A percentile compares a stretch with the other conserved stretches of the same genome.
phyloP scores from a whole-genome alignment of 2,888 invertebrate genomes.

The Erpobdella octoculata region DNA sequence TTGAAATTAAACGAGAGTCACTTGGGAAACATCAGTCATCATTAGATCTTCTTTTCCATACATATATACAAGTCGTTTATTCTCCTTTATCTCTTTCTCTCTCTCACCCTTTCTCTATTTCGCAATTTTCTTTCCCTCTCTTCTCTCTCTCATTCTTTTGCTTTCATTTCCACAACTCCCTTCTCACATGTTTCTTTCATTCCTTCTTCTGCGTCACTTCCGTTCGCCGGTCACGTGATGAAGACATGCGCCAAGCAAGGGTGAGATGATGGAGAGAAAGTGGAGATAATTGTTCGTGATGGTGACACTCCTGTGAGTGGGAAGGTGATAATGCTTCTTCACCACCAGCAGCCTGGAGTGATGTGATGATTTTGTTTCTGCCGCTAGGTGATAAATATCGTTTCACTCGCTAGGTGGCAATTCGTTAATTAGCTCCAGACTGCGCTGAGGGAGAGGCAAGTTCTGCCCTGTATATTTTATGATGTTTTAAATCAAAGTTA shows the following conservation, averaged over 20 bases:
- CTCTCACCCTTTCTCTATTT: not conserved
- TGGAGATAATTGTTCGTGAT: not conserved
- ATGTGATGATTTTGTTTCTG: not conserved
- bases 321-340: conserved; percentile 7
- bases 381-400: not conserved
- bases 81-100: not conserved
- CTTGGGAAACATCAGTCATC: not conserved
- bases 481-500: too few species aligned
- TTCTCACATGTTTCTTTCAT: too few species aligned
- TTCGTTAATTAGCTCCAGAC: not conserved
- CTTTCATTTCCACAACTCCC: too few species aligned
- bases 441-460: too few species aligned
- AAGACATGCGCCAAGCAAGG: not conserved
- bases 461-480: too few species aligned
- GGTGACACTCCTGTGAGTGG: not conserved
- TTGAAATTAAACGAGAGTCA: conserved; percentile 2
- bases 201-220: not conserved
- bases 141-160: too few species aligned
- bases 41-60: not conserved
- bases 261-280: not conserved
- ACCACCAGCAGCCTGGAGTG: too few species aligned
- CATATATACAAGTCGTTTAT: too few species aligned
- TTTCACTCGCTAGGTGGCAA: not conserved
- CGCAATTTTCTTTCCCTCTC: too few species aligned
- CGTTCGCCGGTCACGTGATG: not conserved